Percentiles rank a stretch among this genome's conserved stretches.
These are phyloP conservation scores for Huso huso DNA, from an alignment of 2,797 vertebrate species.

Conservation along the genomic window DNA sequence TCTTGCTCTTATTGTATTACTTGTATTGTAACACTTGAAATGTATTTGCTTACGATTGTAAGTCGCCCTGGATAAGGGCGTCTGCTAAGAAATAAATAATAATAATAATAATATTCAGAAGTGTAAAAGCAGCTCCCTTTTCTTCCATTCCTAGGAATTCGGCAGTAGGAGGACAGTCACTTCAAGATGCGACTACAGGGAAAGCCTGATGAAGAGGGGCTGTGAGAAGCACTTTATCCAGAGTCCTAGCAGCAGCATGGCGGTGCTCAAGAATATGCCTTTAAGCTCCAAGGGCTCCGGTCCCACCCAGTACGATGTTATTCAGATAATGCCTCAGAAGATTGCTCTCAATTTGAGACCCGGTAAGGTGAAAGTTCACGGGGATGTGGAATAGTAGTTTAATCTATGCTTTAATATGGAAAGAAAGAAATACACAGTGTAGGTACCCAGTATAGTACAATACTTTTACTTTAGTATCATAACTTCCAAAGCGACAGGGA, in stretches of 20 bases:
- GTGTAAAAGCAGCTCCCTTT: slow-evolving; percentile 5
- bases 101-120: no score
- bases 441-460: no score
- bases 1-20: no score
- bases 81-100: no score
- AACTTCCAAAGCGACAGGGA: no score
- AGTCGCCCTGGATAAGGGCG: no score
- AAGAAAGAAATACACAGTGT: neutral
- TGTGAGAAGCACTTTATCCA: slow-evolving; percentile 65
- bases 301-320: slow-evolving; percentile 57
- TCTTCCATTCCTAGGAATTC: slow-evolving; percentile 60
- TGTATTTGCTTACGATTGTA: no score
- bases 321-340: slow-evolving; percentile 84
- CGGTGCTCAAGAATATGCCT: slow-evolving; percentile 50
- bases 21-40: no score
- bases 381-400: no score
- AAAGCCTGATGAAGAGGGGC: slow-evolving; percentile 70
- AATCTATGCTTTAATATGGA: neutral
- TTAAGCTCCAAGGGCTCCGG: slow-evolving; percentile 79
- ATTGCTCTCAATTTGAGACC: slow-evolving; percentile 76
- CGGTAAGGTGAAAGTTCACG: slow-evolving; percentile 50
- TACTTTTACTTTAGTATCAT: no score
- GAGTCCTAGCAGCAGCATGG: slow-evolving; percentile 64
- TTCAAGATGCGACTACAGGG: slow-evolving; percentile 75
- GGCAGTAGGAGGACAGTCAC: slow-evolving; percentile 60